phyloP scores from a whole-genome alignment of 2,797 vertebrate genomes.

The Propithecus deckenii region DNA sequence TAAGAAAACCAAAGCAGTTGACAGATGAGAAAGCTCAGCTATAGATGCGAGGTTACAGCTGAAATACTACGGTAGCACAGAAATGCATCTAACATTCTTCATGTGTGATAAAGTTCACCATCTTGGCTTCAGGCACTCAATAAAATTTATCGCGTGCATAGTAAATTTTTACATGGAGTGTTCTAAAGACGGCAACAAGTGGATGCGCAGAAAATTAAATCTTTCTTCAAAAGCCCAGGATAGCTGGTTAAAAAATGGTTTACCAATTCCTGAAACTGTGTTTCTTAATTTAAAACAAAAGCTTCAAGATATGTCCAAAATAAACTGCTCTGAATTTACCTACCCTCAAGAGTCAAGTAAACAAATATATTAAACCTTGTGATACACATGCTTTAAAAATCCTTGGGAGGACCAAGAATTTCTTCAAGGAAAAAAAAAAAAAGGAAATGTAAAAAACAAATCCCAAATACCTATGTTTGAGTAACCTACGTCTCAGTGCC shows the following conservation, averaged over 20 bases:
- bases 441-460: background rate
- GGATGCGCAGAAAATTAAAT: constrained; percentile 1
- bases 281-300: constrained; percentile 67
- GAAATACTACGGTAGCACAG: constrained; percentile 9
- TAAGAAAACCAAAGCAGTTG: constrained; percentile 25
- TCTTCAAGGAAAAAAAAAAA: background rate
- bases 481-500: background rate
- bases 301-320: constrained; percentile 74
- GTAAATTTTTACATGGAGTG: constrained; percentile 35
- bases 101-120: constrained; percentile 18
- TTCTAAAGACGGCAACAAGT: background rate
- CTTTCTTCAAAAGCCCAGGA: background rate
- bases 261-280: constrained; percentile 23
- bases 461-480: background rate
- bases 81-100: constrained; percentile 43
- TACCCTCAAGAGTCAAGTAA: background rate
- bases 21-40: constrained; percentile 62
- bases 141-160: constrained; percentile 53
- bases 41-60: constrained; percentile 37
- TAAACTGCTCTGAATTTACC: constrained; percentile 64
- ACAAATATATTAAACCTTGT: background rate
- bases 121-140: constrained; percentile 58
- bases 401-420: background rate
- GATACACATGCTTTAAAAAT: constrained; percentile 30
- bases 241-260: background rate